Conservation (phyloP, 92 coral and sea anemone genomes). For the Epizoanthus stellaris region DNA sequence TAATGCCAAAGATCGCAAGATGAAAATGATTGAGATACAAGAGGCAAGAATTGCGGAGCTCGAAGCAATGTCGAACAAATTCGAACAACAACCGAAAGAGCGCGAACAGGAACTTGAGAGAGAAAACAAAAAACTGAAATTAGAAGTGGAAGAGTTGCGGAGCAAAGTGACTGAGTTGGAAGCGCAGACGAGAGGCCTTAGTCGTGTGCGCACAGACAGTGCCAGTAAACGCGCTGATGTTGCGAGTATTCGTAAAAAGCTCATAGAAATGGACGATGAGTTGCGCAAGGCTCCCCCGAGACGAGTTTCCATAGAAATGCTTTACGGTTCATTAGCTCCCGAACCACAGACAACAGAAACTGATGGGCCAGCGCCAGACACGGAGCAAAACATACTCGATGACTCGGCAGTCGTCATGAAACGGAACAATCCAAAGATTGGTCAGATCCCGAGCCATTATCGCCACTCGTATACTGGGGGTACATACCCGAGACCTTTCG, state of each 20-base stretch:
- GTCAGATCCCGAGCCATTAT: conserved; percentile 48
- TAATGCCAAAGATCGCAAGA: conserved; percentile 34
- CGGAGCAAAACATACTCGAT: background rate
- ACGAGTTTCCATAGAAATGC: conserved; percentile 17
- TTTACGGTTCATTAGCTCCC: conserved; percentile 28
- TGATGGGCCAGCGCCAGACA: background rate
- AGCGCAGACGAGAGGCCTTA: conserved; percentile 47
- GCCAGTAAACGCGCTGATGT: conserved; percentile 10
- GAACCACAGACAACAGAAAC: background rate
- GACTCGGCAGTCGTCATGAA: background rate
- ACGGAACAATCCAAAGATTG: conserved; percentile 28
- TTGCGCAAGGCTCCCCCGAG: conserved; percentile 12
- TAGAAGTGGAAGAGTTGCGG: conserved; percentile 55
- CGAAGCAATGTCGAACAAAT: conserved; percentile 6
- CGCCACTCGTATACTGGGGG: conserved; percentile 70
- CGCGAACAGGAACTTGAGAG: conserved; percentile 38
- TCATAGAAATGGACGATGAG: conserved; percentile 22
- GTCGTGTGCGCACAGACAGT: background rate
- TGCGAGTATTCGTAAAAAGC: conserved; percentile 11
- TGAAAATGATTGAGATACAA: conserved; percentile 25
- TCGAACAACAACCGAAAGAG: conserved; percentile 42
- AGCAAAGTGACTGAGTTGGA: conserved; percentile 61
- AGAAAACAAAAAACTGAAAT: conserved; percentile 59
- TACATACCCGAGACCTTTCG: conserved; percentile 60
- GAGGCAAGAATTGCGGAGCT: conserved; percentile 27